Conservation (phyloP, 1,140 invertebrate genomes). For the Gonatopus flavifemur region DNA sequence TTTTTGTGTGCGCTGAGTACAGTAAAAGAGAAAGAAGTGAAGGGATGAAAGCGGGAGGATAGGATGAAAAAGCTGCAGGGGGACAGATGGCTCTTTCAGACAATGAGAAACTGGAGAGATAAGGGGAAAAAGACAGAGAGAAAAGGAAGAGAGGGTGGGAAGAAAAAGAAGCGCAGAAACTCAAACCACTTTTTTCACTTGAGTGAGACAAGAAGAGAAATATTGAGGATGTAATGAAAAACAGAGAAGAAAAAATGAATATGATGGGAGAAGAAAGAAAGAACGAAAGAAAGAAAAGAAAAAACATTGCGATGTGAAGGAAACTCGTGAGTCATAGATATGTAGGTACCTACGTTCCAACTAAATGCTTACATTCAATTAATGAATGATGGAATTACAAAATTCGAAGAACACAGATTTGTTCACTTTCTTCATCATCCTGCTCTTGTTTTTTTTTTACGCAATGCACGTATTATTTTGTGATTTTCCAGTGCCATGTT, state of each 20-base stretch:
- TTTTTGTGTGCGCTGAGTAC: background rate
- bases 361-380: no score
- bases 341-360: no score
- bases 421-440: no score
- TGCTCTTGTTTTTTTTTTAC: no score
- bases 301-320: slow-evolving; percentile 3
- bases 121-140: slow-evolving; percentile 44
- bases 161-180: slow-evolving; percentile 5
- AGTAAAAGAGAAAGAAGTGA: slow-evolving; percentile 26
- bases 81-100: slow-evolving; percentile 58
- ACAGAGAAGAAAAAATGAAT: slow-evolving; percentile 16
- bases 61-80: slow-evolving; percentile 51
- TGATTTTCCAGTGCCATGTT: no score
- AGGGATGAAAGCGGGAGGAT: slow-evolving; percentile 48
- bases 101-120: slow-evolving; percentile 59
- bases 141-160: slow-evolving; percentile 12
- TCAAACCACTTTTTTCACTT: no score
- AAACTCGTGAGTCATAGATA: no score
- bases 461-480: no score
- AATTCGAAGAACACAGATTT: no score
- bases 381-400: no score
- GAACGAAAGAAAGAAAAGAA: slow-evolving; percentile 16
- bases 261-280: slow-evolving; percentile 21
- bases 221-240: no score
- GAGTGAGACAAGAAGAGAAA: no score